Evolutionary conservation across 1,140 invertebrate species (phyloP).

Genomic region (Brachionus calyciflorus): DNA sequence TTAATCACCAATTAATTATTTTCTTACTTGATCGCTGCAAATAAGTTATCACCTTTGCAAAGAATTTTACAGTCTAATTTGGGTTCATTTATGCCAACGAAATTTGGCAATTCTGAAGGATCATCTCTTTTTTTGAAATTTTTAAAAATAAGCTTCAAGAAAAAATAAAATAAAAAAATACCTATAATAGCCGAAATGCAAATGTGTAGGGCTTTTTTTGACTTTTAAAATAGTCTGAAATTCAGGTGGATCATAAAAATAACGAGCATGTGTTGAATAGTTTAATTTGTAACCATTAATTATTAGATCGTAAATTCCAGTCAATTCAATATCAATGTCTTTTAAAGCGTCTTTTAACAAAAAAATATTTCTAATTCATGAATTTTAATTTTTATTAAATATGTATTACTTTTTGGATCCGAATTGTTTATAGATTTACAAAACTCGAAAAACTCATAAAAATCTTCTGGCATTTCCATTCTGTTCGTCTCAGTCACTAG

Average conservation of each 20-base stretch:
- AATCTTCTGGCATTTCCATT: conserved; percentile 81
- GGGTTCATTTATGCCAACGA: conserved; percentile 73
- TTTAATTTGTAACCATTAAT: conserved; percentile 59
- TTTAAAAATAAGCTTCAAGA: too few species aligned
- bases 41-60: conserved; percentile 75
- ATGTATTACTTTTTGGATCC: conserved; percentile 63
- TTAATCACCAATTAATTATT: not conserved
- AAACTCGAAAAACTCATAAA: conserved; percentile 79
- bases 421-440: conserved; percentile 67
- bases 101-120: conserved; percentile 70
- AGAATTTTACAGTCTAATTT: conserved; percentile 69
- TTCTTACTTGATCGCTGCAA: conserved; percentile 75
- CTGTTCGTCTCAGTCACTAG: conserved; percentile 54
- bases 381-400: conserved; percentile 37
- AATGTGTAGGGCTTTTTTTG: conserved; percentile 66
- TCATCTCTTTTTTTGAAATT: too few species aligned
- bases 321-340: conserved; percentile 69
- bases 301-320: conserved; percentile 76
- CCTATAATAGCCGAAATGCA: conserved; percentile 83
- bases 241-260: conserved; percentile 88
- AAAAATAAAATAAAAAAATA: too few species aligned
- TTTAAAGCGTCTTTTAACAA: conserved; percentile 49
- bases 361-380: conserved; percentile 26
- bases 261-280: conserved; percentile 75
- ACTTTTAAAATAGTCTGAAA: conserved; percentile 68